Evolutionary conservation across 2,797 vertebrate species (phyloP).

Genomic region (Peromyscus melanophrys): DNA sequence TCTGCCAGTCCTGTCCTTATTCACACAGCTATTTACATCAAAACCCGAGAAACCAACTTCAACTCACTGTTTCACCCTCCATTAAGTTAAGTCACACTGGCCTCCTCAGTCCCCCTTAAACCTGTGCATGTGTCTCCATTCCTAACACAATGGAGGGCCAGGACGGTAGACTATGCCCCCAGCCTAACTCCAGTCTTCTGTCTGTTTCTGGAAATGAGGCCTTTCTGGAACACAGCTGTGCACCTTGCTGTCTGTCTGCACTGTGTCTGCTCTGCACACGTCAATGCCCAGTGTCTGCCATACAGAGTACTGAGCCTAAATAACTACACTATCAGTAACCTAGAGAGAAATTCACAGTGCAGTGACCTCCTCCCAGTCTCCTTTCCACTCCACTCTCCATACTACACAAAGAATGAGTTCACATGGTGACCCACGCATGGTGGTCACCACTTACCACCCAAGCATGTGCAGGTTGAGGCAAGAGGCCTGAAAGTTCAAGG

Average conservation of each 20-base stretch:
- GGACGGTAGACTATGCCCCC: background rate
- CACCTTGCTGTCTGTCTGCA: background rate
- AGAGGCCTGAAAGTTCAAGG: background rate
- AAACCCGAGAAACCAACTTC: background rate
- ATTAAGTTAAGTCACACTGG: background rate
- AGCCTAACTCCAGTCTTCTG: background rate
- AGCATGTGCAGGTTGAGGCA: background rate
- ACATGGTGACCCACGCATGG: background rate
- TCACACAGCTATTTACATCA: background rate
- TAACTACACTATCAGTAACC: background rate
- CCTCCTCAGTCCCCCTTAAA: background rate
- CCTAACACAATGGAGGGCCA: background rate
- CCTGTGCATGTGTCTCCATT: background rate
- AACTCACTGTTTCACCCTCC: no score
- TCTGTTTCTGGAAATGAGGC: background rate
- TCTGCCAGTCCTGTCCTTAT: background rate
- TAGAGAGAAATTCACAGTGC: background rate
- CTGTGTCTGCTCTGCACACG: background rate
- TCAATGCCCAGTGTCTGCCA: background rate
- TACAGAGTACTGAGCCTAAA: background rate
- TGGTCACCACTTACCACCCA: background rate
- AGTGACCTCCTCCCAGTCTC: background rate
- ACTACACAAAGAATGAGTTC: background rate
- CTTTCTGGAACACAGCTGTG: background rate
- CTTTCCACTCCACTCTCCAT: background rate